Evolutionary conservation across 2,797 vertebrate genomes (phyloP), one percentile per base, ranked within the genome.

Genomic region (Odontamblyopus rebecca): DNA sequence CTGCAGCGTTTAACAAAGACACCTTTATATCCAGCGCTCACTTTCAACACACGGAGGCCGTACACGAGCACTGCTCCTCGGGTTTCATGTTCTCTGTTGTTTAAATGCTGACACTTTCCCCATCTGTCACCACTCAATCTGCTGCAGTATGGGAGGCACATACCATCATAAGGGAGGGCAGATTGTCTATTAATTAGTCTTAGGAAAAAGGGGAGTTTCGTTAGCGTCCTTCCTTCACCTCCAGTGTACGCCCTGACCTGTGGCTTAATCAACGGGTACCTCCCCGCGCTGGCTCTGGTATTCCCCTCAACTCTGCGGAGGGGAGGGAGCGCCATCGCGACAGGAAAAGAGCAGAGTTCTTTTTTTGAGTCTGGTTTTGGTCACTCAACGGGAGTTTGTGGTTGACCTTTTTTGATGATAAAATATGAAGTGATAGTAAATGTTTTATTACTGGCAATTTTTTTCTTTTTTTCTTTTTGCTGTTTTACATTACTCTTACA

Each of bases 1-100:
- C 77, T 78, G 79, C 85, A 87, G 77, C 44, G 69, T 89, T 85
- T 82, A 92, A 93, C 92, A 92, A 93, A 92, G 92, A 91, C 89
- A 91, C 89, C 91, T 91, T 92, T 92, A 90, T 93, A 90, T 86
- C 87, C 89, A 85, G 76, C 85, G 75, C 80, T 88, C 83, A 77
- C 80, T 85, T 87, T 80, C 72, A 75, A 71, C 76, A 59, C 72
- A 67, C 6, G 15, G 67, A 64, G 54, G 71, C 73, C 16, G 30
- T 72, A 82, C 79, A 86, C 80, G 82, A 86, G 78, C 81, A 84
- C 64, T 66, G 68, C 74, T 11, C 86, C 87, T 92, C 84, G 61
- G 65, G 79, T 93, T 94, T 93, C 86, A 64, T 91, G 82, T 84
- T 87, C 90, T 86, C 77, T 85, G 85, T 92, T 91, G 89, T 80